A percentile compares a stretch with the other conserved stretches of the same genome.
Conservation (phyloP, 2,888 invertebrate genomes). For the Trissolcus japonicus region DNA sequence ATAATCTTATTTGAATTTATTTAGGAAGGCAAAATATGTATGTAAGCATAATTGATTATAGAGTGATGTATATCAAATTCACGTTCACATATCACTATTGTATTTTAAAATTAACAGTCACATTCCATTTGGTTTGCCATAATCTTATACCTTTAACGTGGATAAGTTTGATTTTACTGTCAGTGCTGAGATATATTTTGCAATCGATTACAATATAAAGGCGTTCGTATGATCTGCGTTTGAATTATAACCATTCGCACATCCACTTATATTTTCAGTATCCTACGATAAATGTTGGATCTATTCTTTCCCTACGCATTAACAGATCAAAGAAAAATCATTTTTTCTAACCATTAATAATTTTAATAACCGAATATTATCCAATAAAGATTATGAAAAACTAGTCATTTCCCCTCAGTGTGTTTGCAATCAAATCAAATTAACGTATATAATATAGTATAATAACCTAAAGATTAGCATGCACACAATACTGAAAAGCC, state of each 20-base stretch:
- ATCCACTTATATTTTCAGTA: neutral
- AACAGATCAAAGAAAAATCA: no score
- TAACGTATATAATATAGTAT: neutral
- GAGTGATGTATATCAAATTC: no score
- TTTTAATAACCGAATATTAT: no score
- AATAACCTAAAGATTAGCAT: conserved; percentile 12
- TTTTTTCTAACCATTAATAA: no score
- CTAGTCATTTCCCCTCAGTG: no score
- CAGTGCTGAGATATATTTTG: conserved; percentile 17
- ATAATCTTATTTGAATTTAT: no score
- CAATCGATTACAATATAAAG: conserved; percentile 27
- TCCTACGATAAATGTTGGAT: neutral
- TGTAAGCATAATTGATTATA: no score
- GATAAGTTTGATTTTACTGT: conserved; percentile 15
- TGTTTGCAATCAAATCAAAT: no score
- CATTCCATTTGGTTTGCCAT: conserved; percentile 21
- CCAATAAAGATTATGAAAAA: no score
- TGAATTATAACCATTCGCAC: conserved; percentile 14
- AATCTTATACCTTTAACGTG: conserved; percentile 3
- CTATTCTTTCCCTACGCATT: no score
- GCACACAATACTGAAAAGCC: conserved; percentile 1
- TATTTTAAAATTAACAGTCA: neutral
- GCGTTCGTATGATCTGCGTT: neutral
- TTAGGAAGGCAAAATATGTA: no score
- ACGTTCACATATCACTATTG: no score